phyloP scores from a whole-genome alignment of 1,140 invertebrate species.

The Neuroterus valhalla region DNA sequence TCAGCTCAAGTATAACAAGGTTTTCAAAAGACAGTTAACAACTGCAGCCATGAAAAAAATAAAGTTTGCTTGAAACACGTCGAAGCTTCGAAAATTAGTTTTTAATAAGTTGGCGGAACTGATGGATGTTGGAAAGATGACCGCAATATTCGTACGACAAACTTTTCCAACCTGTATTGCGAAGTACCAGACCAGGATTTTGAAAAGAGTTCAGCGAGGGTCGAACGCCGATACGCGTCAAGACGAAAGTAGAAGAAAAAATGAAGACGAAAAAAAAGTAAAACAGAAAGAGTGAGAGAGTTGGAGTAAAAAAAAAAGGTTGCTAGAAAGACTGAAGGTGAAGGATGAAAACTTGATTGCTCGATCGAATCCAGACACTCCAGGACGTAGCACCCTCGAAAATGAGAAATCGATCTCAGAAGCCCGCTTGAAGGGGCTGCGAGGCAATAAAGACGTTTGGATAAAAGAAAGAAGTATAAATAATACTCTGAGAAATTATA shows the following conservation, averaged over 20 bases:
- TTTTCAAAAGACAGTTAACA: conserved; percentile 27
- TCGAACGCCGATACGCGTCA: conserved; percentile 14
- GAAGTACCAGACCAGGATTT: not conserved
- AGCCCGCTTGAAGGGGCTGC: not conserved
- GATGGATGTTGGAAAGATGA: conserved; percentile 13
- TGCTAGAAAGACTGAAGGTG: conserved; percentile 24
- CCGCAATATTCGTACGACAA: not conserved
- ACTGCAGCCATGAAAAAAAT: not conserved
- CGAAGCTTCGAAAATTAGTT: conserved; percentile 9
- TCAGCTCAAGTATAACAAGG: not conserved
- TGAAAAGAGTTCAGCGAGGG: not conserved
- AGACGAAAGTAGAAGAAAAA: not conserved
- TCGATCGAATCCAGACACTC: conserved; percentile 24
- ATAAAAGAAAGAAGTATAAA: conserved; percentile 3
- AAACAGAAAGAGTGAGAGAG: not conserved
- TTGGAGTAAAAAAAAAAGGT: not conserved
- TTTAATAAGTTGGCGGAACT: conserved; percentile 9
- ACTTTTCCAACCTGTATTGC: conserved; percentile 1
- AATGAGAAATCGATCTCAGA: conserved; percentile 34
- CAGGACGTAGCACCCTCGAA: conserved; percentile 34
- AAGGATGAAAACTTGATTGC: conserved; percentile 30
- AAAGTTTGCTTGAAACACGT: not conserved
- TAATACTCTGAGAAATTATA: not conserved
- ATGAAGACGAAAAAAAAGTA: not conserved
- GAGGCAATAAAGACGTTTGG: conserved; percentile 2